Base-by-base conservation (phyloP, 2,888 invertebrate genomes). In the Nomada flava region DNA sequence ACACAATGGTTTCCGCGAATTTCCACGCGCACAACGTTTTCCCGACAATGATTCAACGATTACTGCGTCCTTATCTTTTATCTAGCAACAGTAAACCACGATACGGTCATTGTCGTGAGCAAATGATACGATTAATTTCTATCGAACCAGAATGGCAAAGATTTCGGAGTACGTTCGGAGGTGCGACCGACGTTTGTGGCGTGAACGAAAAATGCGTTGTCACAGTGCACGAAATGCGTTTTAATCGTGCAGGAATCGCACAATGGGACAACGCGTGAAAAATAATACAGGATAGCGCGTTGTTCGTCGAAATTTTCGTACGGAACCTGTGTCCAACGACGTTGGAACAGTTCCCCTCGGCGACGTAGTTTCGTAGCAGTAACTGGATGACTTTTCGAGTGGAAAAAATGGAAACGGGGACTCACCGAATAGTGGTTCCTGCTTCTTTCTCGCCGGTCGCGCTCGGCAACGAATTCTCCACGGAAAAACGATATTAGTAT, bases 381-480 rank as follows among this genome's bases (percentile, higher is more conserved):
- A 65, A 44, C 59, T n/a, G 26, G 9, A 23, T 15, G 9, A 71
- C 60, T 70, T 74, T 36, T 20, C 26, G n/a, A 1, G 4, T 23
- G 26, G 55, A 23, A 18, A 53, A 69, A 13, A 26, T 44, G 10
- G 13, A 15, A 18, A 10, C n/a, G 2, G n/a, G 0, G 0, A 87
- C 89, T 89, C 47, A 90, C 89, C 88, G 69, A 60, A 29, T 69
- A 88, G 89, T 86, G 88, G 89, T 75, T 87, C 86, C 89, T 87
- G 53, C 52, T 73, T 44, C 29, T 69, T 65, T 52, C 65, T 81
- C 53, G 64, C 70, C 74, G 76, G 64, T 82, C 60, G 23, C 84
- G 79, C 86, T 85, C 68, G 57, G 69, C 53, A 64, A 83, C 70
- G 29, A 82, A 86, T 86, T 85, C 84, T 68, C 69, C 79, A 63